Base-by-base conservation (phyloP, 1,140 invertebrate species). In the Stegodyphus dumicola region DNA sequence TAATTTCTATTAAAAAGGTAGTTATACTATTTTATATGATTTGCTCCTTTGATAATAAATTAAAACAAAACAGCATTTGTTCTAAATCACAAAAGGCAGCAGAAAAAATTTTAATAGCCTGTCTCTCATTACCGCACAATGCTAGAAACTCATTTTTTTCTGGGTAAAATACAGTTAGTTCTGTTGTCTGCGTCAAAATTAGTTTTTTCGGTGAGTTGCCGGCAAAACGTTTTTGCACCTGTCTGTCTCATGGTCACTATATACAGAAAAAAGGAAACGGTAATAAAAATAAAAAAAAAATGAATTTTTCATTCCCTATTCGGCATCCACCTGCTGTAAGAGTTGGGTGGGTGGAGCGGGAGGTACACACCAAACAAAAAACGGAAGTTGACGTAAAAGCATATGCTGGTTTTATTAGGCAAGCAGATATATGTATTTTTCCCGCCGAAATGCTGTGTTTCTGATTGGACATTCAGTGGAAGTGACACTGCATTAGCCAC, bases 221-320 rank as follows among this genome's bases (percentile, higher is more conserved):
- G 17, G 6, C 17, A 7, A 69, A 69, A 67, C 65, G 77, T 69
- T 66, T 64, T 51, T 79, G 77, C 77, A 79, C 77, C 77, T 79
- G 77, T 79, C 77, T 33, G 49, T 79, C 77, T 79, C 77, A 79
- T 53, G 77, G 77, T 71, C 77, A 79, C 48, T 79, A 48, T 10
- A 65, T 15, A 17, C 65, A 67, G 65, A 60, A 11, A 79, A 18
- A 69, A 53, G 53, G n/a, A 77, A 77, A 67, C 7, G 17, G 7
- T 7, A 15, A 18, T 67, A 15, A 17, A n/a, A 17, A 69, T n/a
- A 77, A 17, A 74, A 17, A 74, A 74, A 56, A 53, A 56, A n/a
- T 54, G 53, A 74, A 74, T 54, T 74, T 74, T 56, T 33, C n/a
- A 15, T 54, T 79, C 77, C 54, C 7, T 48, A 18, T 70, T 13